Base-by-base conservation (phyloP, 2,797 vertebrate species). In the Saxicola maurus region DNA sequence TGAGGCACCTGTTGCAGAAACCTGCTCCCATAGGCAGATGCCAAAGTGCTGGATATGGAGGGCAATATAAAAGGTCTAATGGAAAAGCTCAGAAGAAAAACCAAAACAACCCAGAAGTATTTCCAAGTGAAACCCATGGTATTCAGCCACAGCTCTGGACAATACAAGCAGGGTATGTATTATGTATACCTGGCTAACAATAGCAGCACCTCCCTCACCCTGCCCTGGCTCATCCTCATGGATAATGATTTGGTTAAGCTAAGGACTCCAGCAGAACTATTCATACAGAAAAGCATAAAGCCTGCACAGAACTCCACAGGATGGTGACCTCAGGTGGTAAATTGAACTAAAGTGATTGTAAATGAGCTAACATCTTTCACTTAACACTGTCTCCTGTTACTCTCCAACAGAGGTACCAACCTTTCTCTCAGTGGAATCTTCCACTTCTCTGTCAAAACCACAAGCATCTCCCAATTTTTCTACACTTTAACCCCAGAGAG, bases 401-500 rank as follows among this genome's bases (percentile, higher is more conserved):
- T 74, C 87, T 94, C 77, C 87, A 92, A 33, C 24, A 48, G 77
- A 94, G 85, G 87, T 86, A 94, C 82, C 93, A 92, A 73, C 82
- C 93, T 89, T 86, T 80, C 84, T 87, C 56, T 72, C 49, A 23
- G 77, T 77, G 91, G 80, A 95, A 94, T 96, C 92, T 96, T 95
- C 93, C 91, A 93, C 92, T 92, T 94, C 90, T 93, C 90, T 9
- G 16, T 84, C 87, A 94, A 94, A 95, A 95, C 93, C 91, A 94
- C 92, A 96, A 92, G 71, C 91, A 87, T 92, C 94, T 95, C 92
- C 95, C 94, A 95, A 92, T 95, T 95, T 95, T 94, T 94, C 92
- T 95, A 91, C 94, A 93, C 94, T 93, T 93, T 94, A 96, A 92
- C 94, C 92, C 85, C 64, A 1, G 59, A 93, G 85, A 89, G 80